Evolutionary conservation across 2,888 invertebrate species (phyloP).

Genomic region (Plusia festucae): DNA sequence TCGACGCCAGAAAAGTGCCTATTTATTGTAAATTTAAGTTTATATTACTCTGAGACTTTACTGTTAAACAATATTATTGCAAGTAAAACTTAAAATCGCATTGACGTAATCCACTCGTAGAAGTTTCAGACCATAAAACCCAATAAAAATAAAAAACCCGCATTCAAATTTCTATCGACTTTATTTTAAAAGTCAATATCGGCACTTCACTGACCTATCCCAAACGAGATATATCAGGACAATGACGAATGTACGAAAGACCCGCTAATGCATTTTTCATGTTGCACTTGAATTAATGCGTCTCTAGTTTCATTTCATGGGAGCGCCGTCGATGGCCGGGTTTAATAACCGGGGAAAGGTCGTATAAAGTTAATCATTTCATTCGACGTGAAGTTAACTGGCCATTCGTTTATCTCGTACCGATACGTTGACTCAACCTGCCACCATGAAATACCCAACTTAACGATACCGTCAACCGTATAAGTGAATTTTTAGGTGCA

Average conservation of each 20-base stretch:
- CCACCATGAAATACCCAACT: constrained; percentile 37
- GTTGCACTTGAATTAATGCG: constrained; percentile 89
- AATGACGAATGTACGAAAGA: constrained; percentile 79
- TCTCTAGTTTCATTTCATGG: constrained; percentile 70
- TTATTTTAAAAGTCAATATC: constrained; percentile 46
- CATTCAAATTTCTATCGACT: constrained; percentile 27
- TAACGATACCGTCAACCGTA: constrained; percentile 45
- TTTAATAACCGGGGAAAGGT: constrained; percentile 74
- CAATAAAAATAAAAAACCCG: constrained; percentile 15
- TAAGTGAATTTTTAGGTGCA: constrained; percentile 35
- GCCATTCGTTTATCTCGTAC: constrained; percentile 58
- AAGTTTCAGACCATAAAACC: background rate
- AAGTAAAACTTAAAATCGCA: background rate
- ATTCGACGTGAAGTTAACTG: constrained; percentile 60
- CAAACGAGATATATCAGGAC: constrained; percentile 68
- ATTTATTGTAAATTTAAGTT: too few relatives aligned
- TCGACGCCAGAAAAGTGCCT: too few relatives aligned
- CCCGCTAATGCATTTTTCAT: constrained; percentile 88
- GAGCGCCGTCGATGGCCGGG: constrained; percentile 55
- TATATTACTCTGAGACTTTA: too few relatives aligned
- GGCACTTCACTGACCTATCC: constrained; percentile 40
- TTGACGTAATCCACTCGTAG: background rate
- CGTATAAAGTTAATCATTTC: constrained; percentile 67
- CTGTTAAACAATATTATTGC: background rate
- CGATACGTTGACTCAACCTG: constrained; percentile 54